Evolutionary conservation across 2,888 invertebrate genomes (phyloP).

Genomic region (Nephrotoma flavescens): DNA sequence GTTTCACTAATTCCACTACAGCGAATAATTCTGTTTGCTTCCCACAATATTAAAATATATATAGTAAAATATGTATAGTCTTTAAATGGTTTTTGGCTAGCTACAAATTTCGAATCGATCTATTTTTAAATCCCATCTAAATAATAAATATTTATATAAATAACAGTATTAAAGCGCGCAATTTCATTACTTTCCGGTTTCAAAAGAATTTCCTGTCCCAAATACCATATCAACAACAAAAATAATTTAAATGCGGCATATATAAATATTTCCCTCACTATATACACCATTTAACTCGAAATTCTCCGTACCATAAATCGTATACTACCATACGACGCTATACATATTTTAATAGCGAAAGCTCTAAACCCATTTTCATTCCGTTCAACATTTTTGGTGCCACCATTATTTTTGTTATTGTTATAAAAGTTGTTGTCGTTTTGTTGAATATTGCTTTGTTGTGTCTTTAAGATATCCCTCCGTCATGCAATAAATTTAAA

Average conservation of each 20-base stretch:
- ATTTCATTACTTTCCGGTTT: not conserved
- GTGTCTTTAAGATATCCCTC: not conserved
- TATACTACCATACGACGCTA: too few species aligned
- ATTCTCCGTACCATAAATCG: not conserved
- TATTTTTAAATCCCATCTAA: not conserved
- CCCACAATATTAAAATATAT: too few species aligned
- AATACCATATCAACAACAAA: not conserved
- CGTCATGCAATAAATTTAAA: not conserved
- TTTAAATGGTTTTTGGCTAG: too few species aligned
- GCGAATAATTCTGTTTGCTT: too few species aligned
- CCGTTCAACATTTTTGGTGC: not conserved
- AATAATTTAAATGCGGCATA: too few species aligned
- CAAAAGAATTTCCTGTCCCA: not conserved
- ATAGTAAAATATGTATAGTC: too few species aligned
- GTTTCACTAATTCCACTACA: too few species aligned
- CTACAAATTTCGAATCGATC: too few species aligned
- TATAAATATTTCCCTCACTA: not conserved
- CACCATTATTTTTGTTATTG: not conserved
- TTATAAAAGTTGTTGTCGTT: not conserved
- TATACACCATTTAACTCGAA: not conserved
- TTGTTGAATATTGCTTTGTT: not conserved
- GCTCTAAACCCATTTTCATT: not conserved
- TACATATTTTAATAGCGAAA: not conserved
- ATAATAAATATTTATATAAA: not conserved
- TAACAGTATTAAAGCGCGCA: not conserved